Percentiles rank a stretch among this genome's conserved stretches.
Evolutionary conservation across 2,888 invertebrate species (phyloP).

Genomic region (Hofmannophila pseudospretella): DNA sequence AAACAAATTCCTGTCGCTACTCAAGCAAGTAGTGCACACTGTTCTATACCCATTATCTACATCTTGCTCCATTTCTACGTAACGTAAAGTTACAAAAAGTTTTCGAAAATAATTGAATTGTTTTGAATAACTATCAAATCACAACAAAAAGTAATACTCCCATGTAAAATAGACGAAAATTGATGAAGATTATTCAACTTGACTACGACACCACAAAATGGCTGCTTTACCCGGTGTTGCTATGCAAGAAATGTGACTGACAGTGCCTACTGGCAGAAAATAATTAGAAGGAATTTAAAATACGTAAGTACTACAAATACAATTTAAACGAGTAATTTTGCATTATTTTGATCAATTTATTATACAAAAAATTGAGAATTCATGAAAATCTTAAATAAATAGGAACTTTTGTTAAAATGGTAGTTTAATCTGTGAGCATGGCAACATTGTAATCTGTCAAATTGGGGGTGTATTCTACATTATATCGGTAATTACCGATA

Average conservation of each 20-base stretch:
- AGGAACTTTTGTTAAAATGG: no score
- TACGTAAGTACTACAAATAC: no score
- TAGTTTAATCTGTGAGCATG: no score
- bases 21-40: slow-evolving; percentile 60
- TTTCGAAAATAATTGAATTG: slow-evolving; percentile 19
- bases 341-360: no score
- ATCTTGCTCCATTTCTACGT: slow-evolving; percentile 61
- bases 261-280: no score
- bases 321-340: no score
- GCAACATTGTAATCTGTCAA: no score
- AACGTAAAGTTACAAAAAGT: slow-evolving; percentile 16
- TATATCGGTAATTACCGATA: no score
- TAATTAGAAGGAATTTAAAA: no score
- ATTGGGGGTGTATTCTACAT: no score
- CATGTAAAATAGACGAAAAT: slow-evolving; percentile 76
- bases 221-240: slow-evolving; percentile 67
- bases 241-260: no score
- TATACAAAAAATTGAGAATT: no score
- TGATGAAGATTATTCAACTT: slow-evolving; percentile 50
- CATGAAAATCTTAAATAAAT: background rate
- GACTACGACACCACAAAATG: slow-evolving; percentile 74
- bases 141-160: slow-evolving; percentile 76
- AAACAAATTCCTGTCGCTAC: slow-evolving; percentile 54
- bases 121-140: slow-evolving; percentile 52
- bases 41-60: slow-evolving; percentile 49